These are phyloP conservation scores for Colaptes auratus DNA, from an alignment of 2,113 vertebrate species.

Conservation along the genomic window DNA sequence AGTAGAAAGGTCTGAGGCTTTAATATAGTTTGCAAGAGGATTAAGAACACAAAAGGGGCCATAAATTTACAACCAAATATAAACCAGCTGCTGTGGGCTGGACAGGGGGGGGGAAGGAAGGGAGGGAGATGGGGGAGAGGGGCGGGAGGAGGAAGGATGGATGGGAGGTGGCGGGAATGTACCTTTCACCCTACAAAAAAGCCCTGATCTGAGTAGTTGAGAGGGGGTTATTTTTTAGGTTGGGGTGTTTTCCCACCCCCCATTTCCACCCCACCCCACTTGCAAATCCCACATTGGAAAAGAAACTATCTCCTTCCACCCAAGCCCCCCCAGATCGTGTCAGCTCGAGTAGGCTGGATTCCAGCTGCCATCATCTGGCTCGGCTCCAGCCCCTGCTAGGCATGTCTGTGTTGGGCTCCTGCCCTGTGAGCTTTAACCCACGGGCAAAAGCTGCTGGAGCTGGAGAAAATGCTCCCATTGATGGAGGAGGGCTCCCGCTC, in stretches of 20 bases:
- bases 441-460: not conserved
- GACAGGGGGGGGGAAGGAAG: not conserved
- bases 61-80: slow-evolving; percentile 67
- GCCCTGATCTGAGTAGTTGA: not conserved
- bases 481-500: not conserved
- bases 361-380: not conserved
- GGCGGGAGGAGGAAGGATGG: not conserved
- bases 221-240: not conserved
- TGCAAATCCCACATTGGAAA: not conserved
- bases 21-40: slow-evolving; percentile 56
- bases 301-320: not conserved
- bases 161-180: not conserved
- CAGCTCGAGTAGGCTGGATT: not conserved
- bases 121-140: not conserved
- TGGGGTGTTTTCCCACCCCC: too few species aligned
- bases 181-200: not conserved
- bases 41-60: slow-evolving; percentile 68
- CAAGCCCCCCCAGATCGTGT: rapidly evolving
- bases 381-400: not conserved
- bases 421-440: not conserved
- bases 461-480: not conserved
- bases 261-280: not conserved
- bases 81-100: slow-evolving; percentile 64
- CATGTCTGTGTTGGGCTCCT: not conserved
- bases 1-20: slow-evolving; percentile 58